Evolutionary conservation across 1,140 invertebrate species (phyloP).

Genomic region (Drosophila ficusphila): DNA sequence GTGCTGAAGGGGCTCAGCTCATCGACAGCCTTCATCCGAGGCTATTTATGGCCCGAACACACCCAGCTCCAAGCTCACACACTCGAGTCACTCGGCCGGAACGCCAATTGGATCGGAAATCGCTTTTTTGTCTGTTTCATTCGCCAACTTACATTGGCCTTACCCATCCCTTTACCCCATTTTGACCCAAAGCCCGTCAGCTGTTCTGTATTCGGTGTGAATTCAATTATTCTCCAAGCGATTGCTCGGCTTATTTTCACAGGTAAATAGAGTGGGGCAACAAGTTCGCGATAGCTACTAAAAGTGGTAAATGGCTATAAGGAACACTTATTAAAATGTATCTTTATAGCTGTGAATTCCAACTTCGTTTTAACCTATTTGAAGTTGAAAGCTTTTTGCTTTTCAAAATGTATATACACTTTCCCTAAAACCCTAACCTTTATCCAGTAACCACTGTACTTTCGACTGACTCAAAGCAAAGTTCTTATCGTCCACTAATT

Average conservation of each 20-base stretch:
- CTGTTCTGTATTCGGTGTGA: slow-evolving; percentile 52
- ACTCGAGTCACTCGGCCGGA: slow-evolving; percentile 50
- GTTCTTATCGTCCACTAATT: slow-evolving; percentile 48
- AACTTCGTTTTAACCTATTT: too few species aligned
- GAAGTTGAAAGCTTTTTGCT: too few species aligned
- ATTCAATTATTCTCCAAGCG: slow-evolving; percentile 50
- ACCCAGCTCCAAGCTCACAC: slow-evolving; percentile 46
- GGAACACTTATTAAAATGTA: neutral
- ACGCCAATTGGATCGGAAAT: slow-evolving; percentile 70
- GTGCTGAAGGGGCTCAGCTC: slow-evolving; percentile 9
- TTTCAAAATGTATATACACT: too few species aligned
- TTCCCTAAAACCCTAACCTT: neutral
- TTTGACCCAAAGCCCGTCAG: slow-evolving; percentile 42
- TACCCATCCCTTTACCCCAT: neutral
- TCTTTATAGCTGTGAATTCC: neutral
- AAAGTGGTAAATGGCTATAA: slow-evolving; percentile 2
- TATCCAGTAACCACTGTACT: slow-evolving; percentile 25
- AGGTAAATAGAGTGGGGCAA: slow-evolving; percentile 50
- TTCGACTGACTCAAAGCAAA: neutral
- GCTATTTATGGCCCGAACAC: slow-evolving; percentile 49
- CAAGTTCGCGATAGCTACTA: slow-evolving; percentile 1
- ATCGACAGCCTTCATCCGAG: slow-evolving; percentile 33
- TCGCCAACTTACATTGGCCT: slow-evolving; percentile 22
- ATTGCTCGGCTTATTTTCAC: slow-evolving; percentile 34
- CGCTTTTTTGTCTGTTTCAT: slow-evolving; percentile 46